Base-by-base conservation (phyloP, 2,113 vertebrate genomes). In the Hymenochirus boettgeri region DNA sequence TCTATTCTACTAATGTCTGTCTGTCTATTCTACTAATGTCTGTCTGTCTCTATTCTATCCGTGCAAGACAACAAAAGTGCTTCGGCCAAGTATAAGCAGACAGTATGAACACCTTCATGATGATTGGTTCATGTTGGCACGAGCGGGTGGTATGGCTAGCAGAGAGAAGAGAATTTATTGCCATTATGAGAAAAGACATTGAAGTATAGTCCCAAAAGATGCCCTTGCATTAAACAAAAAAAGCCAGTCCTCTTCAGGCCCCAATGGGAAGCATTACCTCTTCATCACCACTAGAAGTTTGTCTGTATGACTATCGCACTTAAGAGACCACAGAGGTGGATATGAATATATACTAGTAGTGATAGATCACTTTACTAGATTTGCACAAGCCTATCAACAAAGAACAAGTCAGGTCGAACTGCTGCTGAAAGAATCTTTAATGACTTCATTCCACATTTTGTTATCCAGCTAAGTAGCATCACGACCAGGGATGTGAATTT, bases 401-500 rank as follows among this genome's bases (percentile, higher is more conserved):
- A 15, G 4, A 46, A 59, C 13, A 45, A 59, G 18, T 27, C 23
- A 46, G 57, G 37, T 7, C n/a, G 33, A 46, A 27, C 5, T 1
- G 22, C 57, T 17, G 57, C 15, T 15, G 39, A 59, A 17, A 45
- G 31, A 17, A 59, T 59, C 3, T 39, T 45, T 24, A 37, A 42
- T 19, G 29, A 50, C 15, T 70, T 71, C 18, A 24, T 63, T 61
- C 72, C 70, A 67, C 45, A 33, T 27, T 71, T 64, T 24, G 52
- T 54, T 70, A 65, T 73, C 42, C 35, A 69, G 47, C 72, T 26
- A 70, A 62, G 64, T 46, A 61, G 69, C 65, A 56, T 73, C 71
- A 59, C 35, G 21, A 72, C 46, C 5, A 6, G 12, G 35, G 31
- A 66, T 46, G 29, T 35, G 63, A 57, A 57, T 22, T 37, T 51